phyloP scores from a whole-genome alignment of 2,797 vertebrate species.

The Pseudochirops cupreus region DNA sequence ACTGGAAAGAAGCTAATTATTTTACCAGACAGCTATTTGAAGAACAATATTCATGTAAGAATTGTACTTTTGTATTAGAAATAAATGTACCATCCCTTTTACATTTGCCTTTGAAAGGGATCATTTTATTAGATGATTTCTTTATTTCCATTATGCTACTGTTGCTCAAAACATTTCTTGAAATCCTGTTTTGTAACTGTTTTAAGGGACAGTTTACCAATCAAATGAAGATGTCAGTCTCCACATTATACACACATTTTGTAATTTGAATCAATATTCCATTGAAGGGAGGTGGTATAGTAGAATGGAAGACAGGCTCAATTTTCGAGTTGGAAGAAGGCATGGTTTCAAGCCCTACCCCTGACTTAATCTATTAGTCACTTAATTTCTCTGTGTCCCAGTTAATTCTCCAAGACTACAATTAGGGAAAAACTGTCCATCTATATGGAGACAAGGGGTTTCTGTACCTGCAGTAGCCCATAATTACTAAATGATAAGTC shows the following conservation, averaged over 20 bases:
- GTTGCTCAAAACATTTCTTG: not conserved
- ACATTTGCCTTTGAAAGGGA: not conserved
- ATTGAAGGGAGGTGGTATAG: not conserved
- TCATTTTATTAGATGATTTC: not conserved
- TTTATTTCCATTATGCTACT: not conserved
- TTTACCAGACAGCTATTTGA: not conserved
- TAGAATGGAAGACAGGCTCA: not conserved
- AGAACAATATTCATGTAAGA: not conserved
- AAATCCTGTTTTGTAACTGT: not conserved
- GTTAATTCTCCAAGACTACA: not conserved
- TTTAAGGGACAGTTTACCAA: not conserved
- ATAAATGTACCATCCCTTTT: not conserved
- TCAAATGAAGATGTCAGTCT: not conserved
- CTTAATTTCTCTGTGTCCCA: not conserved
- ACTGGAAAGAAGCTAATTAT: not conserved
- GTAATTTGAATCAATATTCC: not conserved
- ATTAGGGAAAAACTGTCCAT: no score
- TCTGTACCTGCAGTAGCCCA: not conserved
- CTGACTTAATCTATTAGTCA: not conserved
- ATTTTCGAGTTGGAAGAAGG: not conserved
- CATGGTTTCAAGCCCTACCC: not conserved
- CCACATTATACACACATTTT: no score
- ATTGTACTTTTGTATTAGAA: not conserved
- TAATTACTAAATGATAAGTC: not conserved
- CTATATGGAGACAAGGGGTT: not conserved